These are phyloP conservation scores for Lamprologus ornatipinnis DNA, from an alignment of 2,113 vertebrate species.

Conservation along the genomic window DNA sequence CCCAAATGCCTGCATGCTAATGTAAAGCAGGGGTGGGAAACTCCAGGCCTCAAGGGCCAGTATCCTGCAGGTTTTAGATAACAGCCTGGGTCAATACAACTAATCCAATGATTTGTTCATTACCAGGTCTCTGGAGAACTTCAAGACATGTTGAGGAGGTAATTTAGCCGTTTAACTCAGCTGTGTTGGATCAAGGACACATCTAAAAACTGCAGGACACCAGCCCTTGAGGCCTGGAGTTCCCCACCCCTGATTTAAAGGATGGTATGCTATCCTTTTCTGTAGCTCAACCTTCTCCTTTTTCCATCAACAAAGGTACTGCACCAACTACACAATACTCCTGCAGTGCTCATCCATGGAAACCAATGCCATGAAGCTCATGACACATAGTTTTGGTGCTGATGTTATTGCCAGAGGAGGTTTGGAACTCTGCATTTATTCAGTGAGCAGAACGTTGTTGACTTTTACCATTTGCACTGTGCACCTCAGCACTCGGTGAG, in stretches of 20 bases:
- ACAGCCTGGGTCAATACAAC: not conserved
- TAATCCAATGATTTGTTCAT: not conserved
- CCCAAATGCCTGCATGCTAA: not conserved
- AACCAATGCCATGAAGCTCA: not conserved
- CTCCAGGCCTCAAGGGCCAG: not conserved
- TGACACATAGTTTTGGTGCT: not conserved
- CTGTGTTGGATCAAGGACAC: not conserved
- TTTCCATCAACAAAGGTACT: not conserved
- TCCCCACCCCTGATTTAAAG: not conserved
- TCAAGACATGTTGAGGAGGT: not conserved
- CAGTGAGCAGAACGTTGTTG: fast-evolving
- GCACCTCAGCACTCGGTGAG: not conserved
- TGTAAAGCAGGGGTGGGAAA: not conserved
- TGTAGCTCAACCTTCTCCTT: not conserved
- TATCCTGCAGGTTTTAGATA: not conserved
- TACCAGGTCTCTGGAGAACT: not conserved
- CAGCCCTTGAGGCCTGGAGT: not conserved
- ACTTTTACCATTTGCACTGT: not conserved
- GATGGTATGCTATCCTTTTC: not conserved
- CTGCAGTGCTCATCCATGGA: not conserved
- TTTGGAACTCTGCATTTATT: not conserved
- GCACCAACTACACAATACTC: not conserved
- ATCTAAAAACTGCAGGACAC: not conserved
- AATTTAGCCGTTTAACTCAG: fast-evolving
- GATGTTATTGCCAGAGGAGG: not conserved